These are phyloP conservation scores for Carassius carassius DNA, from an alignment of 2,113 vertebrate genomes.

Conservation along the genomic window DNA sequence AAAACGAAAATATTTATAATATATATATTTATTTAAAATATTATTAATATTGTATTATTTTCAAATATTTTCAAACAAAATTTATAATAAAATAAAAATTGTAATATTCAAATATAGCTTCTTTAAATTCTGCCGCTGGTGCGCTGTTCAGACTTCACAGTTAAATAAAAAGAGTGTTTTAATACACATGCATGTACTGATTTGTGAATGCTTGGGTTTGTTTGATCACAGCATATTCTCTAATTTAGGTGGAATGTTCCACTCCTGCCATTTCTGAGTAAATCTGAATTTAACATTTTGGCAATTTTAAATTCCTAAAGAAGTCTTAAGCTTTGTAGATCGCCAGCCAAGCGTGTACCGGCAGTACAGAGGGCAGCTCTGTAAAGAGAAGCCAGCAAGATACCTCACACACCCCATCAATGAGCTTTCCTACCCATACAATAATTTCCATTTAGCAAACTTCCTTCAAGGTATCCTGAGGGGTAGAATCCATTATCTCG, in stretches of 20 bases:
- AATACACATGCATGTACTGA: background rate
- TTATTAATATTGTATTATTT: too few relatives aligned
- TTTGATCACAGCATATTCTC: conserved; percentile 9
- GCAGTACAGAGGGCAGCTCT: background rate
- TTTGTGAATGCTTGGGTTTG: background rate
- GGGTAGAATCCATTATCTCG: conserved; percentile 6
- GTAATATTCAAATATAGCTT: too few relatives aligned
- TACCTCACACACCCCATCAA: background rate
- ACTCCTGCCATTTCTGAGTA: background rate
- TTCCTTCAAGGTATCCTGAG: conserved; percentile 28
- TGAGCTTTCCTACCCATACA: conserved; percentile 12
- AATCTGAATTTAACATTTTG: background rate
- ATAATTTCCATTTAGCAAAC: conserved; percentile 33
- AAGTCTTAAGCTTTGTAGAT: conserved; percentile 5
- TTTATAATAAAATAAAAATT: too few relatives aligned
- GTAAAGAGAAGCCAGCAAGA: conserved; percentile 23
- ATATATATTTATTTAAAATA: too few relatives aligned
- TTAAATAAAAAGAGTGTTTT: background rate
- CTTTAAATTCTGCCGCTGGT: background rate
- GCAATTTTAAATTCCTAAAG: background rate
- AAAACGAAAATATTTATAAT: too few relatives aligned
- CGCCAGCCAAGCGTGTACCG: background rate
- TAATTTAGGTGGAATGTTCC: conserved; percentile 11
- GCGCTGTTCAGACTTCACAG: background rate
- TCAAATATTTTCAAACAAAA: too few relatives aligned